phyloP scores from a whole-genome alignment of 1,140 invertebrate species.

The Musca domestica region DNA sequence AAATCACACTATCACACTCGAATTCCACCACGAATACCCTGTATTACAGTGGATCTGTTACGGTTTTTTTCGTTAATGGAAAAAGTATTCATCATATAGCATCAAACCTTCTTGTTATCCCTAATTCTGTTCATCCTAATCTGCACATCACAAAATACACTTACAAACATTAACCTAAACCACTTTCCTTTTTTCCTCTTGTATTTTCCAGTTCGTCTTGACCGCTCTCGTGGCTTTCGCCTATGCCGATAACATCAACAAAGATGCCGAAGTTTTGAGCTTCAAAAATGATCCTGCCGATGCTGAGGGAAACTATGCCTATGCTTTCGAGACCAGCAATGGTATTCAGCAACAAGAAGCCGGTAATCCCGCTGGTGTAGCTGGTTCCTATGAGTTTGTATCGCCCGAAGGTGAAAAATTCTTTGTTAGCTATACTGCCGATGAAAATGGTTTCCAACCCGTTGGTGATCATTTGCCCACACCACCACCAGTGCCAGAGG shows the following conservation, averaged over 20 bases:
- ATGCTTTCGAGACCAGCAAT: slow-evolving; percentile 37
- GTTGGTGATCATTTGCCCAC: slow-evolving; percentile 56
- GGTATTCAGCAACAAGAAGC: slow-evolving; percentile 42
- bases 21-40: no score
- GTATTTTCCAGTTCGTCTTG: slow-evolving; percentile 20
- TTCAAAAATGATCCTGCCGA: slow-evolving; percentile 32
- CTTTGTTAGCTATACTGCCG: slow-evolving; percentile 54
- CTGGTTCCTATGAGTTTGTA: slow-evolving; percentile 29
- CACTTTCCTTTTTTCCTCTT: neutral
- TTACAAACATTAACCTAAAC: neutral
- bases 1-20: no score
- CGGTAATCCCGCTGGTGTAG: slow-evolving; percentile 36
- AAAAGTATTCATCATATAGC: no score
- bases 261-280: slow-evolving; percentile 33
- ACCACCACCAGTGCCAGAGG: slow-evolving; percentile 52
- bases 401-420: slow-evolving; percentile 42
- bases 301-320: slow-evolving; percentile 37
- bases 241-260: slow-evolving; percentile 45
- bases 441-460: slow-evolving; percentile 57
- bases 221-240: slow-evolving; percentile 37
- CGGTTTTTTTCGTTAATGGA: no score
- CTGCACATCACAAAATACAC: no score
- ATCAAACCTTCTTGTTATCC: no score
- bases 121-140: no score
- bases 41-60: no score